Base-by-base conservation (phyloP, 2,797 vertebrate genomes). In the Euphonia xanthogaster region DNA sequence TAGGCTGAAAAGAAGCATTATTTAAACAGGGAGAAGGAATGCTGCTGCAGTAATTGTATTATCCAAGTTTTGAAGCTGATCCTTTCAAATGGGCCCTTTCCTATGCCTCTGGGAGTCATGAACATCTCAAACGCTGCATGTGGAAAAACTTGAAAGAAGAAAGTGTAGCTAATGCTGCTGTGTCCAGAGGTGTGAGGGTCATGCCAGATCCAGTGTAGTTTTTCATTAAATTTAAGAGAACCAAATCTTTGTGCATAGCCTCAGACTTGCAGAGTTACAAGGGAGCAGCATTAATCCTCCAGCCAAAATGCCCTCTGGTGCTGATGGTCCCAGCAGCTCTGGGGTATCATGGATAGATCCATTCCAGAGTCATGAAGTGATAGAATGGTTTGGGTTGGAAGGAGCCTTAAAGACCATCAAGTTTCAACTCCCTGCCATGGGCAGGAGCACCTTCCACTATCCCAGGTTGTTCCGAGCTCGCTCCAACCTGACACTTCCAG, bases 381-480 rank as follows among this genome's bases (percentile, higher is more conserved):
- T 6, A 8, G 35, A 67, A 31, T 47, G 23, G 14, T 21, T 35
- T 54, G 25, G 22, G 5, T 8, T 54, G 31, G 40, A 37, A 48
- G 35, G 19, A 35, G 25, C 27, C 27, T 42, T 47, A 24, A 67
- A 47, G 13, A 19, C 8, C 61, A 35, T 25, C n/a, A 3, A 14
- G 8, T 74, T 33, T 3, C 33, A 51, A 3, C 6, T 10, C 24
- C n/a, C 21, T 66, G 33, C 28, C 4, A 1, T 51, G 51, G 30
- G 17, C 53, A 66, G 39, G 39, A 4, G 15, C 45, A 35, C 7
- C 61, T 67, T 20, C 28, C 54, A 9, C 30, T 35, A 0, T 15
- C 3, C 47, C 61, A 54, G 40, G 7, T 1, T 60, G 10, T 6
- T 47, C 33, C 0, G 0, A 74, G 33, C 30, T 7, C 22, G 8